phyloP scores from a whole-genome alignment of 35 echinoderm and acorn worm species.

The Holothuria glaberrima region DNA sequence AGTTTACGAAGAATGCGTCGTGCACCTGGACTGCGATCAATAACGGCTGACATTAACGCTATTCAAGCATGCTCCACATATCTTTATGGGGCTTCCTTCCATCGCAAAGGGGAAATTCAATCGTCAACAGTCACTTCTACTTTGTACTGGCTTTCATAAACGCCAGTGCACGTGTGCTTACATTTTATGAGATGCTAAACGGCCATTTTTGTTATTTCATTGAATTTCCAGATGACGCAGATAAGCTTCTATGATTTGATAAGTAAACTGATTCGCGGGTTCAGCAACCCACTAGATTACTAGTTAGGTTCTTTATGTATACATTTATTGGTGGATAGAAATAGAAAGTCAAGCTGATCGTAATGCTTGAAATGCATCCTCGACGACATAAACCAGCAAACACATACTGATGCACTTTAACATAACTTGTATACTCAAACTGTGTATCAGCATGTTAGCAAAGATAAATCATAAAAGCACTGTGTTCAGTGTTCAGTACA shows the following conservation, averaged over 20 bases:
- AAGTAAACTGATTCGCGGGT: too few species aligned
- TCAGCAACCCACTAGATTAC: too few species aligned
- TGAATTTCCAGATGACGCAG: constrained; percentile 21
- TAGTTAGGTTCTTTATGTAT: too few species aligned
- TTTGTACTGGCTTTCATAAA: constrained; percentile 43
- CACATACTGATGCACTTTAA: too few species aligned
- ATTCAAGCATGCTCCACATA: constrained; percentile 33
- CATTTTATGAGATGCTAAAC: constrained; percentile 18
- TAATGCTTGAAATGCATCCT: too few species aligned
- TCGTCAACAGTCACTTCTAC: constrained; percentile 38
- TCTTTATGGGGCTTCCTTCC: constrained; percentile 35
- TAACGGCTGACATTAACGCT: constrained; percentile 42
- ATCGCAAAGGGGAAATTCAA: constrained; percentile 31
- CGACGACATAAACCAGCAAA: too few species aligned
- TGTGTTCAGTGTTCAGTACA: too few species aligned
- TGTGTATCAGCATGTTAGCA: too few species aligned
- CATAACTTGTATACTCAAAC: too few species aligned
- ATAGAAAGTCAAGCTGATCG: too few species aligned
- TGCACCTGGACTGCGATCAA: constrained; percentile 48
- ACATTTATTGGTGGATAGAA: too few species aligned
- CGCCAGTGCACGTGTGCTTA: constrained; percentile 9
- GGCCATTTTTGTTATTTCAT: constrained; percentile 25
- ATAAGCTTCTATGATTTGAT: constrained; percentile 4
- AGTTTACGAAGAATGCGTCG: constrained; percentile 14
- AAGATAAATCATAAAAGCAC: too few species aligned